Percentiles rank a stretch among this genome's conserved stretches.
Conservation (phyloP, 2,888 invertebrate genomes). For the Lampropteryx suffumata region DNA sequence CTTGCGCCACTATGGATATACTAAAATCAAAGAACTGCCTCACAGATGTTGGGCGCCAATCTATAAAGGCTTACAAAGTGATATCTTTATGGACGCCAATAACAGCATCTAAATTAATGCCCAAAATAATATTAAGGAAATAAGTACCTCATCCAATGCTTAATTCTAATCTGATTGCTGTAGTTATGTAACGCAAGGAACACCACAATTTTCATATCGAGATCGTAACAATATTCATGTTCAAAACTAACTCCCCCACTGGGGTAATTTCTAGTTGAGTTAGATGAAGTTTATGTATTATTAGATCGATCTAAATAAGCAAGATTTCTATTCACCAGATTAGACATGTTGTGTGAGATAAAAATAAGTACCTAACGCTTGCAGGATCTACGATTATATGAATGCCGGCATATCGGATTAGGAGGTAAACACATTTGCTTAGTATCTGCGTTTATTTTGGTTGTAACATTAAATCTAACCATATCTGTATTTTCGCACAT, state of each 20-base stretch:
- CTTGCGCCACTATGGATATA: no score
- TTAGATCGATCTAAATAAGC: constrained; percentile 48
- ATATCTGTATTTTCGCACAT: neutral
- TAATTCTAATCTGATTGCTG: constrained; percentile 10
- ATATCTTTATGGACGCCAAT: no score
- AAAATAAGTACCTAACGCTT: neutral
- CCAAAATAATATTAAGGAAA: neutral
- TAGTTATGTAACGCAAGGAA: constrained; percentile 29
- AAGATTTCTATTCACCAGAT: constrained; percentile 39
- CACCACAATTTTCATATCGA: constrained; percentile 54
- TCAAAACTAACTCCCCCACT: constrained; percentile 34
- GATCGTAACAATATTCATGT: constrained; percentile 54
- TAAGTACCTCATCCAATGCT: constrained; percentile 1
- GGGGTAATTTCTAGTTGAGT: constrained; percentile 36
- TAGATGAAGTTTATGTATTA: constrained; percentile 53
- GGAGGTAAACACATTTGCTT: neutral
- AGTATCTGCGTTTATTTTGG: neutral
- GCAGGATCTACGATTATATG: neutral
- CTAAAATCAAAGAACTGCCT: no score
- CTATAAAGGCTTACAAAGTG: no score
- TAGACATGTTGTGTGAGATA: constrained; percentile 12
- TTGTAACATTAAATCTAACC: neutral
- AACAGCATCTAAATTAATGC: no score
- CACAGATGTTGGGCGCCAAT: no score
- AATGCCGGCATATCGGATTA: neutral